Conservation (phyloP, 1,140 invertebrate species). For the Manduca sexta region DNA sequence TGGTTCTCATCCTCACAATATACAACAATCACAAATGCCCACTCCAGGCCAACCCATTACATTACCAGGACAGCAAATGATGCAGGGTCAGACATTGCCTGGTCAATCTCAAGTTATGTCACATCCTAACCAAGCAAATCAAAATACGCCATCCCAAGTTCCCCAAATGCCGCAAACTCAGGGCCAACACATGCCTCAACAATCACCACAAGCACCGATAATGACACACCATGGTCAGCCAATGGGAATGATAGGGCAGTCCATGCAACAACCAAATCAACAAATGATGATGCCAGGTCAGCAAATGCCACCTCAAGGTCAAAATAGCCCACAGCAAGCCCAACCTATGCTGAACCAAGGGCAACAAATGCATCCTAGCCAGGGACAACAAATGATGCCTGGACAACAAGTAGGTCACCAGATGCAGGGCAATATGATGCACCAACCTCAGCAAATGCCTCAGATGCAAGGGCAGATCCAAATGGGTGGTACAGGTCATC, state of each 20-base stretch:
- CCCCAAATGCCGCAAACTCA: slow-evolving; percentile 34
- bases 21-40: slow-evolving; percentile 31
- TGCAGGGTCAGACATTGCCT: slow-evolving; percentile 12
- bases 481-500: slow-evolving; percentile 22
- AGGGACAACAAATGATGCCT: slow-evolving; percentile 20
- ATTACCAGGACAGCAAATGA: slow-evolving; percentile 23
- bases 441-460: slow-evolving; percentile 11
- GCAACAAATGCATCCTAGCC: slow-evolving; percentile 21
- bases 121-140: slow-evolving; percentile 24
- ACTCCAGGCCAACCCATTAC: slow-evolving; percentile 28
- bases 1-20: slow-evolving; percentile 34
- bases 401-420: slow-evolving; percentile 13
- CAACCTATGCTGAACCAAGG: slow-evolving; percentile 38
- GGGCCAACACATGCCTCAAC: slow-evolving; percentile 30
- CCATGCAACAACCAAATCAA: slow-evolving; percentile 33
- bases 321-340: slow-evolving; percentile 51
- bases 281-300: slow-evolving; percentile 42
- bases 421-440: slow-evolving; percentile 27
- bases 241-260: slow-evolving; percentile 45
- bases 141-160: slow-evolving; percentile 25
- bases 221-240: slow-evolving; percentile 34
- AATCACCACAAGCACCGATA: slow-evolving; percentile 20
- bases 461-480: slow-evolving; percentile 23
- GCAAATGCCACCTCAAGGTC: slow-evolving; percentile 36
- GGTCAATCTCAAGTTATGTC: slow-evolving; percentile 12